Percentiles rank a stretch among this genome's conserved stretches.
Conservation (phyloP, 2,113 vertebrate genomes). For the Xyliphius kryptos region DNA sequence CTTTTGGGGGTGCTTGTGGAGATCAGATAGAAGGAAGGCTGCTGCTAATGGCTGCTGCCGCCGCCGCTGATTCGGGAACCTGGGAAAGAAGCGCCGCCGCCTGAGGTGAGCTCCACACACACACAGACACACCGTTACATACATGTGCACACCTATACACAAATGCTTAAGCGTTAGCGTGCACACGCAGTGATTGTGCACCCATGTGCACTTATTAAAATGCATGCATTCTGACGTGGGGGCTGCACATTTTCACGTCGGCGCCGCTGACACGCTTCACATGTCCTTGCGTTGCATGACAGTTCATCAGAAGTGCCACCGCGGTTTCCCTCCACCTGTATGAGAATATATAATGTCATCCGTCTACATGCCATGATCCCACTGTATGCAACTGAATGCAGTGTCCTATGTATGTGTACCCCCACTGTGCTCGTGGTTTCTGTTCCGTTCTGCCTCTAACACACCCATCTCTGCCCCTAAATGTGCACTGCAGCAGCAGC, state of each 20-base stretch:
- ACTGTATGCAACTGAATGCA: too few relatives aligned
- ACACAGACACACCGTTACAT: background rate
- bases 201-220: too few relatives aligned
- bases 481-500: conserved; percentile 26
- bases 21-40: background rate
- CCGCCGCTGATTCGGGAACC: conserved; percentile 15
- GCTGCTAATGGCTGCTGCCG: conserved; percentile 21
- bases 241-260: too few relatives aligned
- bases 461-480: conserved; percentile 15
- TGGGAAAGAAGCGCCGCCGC: conserved; percentile 22
- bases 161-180: background rate
- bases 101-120: conserved; percentile 5
- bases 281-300: too few relatives aligned
- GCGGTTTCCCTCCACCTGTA: too few relatives aligned
- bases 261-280: too few relatives aligned
- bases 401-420: background rate
- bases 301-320: too few relatives aligned
- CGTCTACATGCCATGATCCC: too few relatives aligned
- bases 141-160: background rate
- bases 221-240: too few relatives aligned
- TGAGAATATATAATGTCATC: too few relatives aligned
- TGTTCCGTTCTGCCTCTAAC: conserved; percentile 6
- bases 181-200: background rate
- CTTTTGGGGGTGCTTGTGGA: conserved; percentile 15
- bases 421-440: conserved; percentile 3